These are phyloP conservation scores for Drosophila crucigera DNA, from an alignment of 2,888 invertebrate genomes.

Conservation along the genomic window DNA sequence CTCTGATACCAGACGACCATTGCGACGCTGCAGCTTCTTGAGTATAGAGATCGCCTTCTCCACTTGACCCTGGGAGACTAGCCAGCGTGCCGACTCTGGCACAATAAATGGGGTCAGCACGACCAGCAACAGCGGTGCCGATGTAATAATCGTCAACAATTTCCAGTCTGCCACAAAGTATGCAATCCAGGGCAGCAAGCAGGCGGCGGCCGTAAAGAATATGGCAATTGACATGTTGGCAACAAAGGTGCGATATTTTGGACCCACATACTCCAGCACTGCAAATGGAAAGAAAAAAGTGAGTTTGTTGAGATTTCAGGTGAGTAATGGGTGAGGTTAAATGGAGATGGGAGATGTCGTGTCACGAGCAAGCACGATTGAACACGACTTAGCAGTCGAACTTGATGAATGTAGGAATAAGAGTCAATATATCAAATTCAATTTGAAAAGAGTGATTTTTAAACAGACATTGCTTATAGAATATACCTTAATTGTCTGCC, in stretches of 20 bases:
- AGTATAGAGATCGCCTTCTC: constrained; percentile 92
- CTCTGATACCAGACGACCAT: constrained; percentile 90
- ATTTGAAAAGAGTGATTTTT: background rate
- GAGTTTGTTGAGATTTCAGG: background rate
- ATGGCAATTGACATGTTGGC: constrained; percentile 96
- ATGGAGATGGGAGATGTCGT: background rate
- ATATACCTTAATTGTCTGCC: background rate
- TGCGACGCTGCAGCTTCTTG: constrained; percentile 92
- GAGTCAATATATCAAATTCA: background rate
- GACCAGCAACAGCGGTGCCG: constrained; percentile 90
- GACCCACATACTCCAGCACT: constrained; percentile 95
- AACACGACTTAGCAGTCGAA: background rate
- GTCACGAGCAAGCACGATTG: too few relatives aligned
- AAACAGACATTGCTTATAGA: background rate
- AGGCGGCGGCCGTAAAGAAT: constrained; percentile 93
- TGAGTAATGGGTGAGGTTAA: background rate
- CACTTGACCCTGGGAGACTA: constrained; percentile 93
- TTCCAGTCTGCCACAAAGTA: constrained; percentile 93
- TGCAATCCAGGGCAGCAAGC: constrained; percentile 93
- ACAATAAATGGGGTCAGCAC: constrained; percentile 91
- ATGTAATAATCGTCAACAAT: constrained; percentile 91
- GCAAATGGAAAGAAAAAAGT: constrained; percentile 75
- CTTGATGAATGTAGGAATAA: background rate
- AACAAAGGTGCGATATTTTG: constrained; percentile 95
- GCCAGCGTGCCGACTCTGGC: constrained; percentile 95